Percentiles rank a stretch among this genome's conserved stretches.
These are phyloP conservation scores for Prietella phreatophila DNA, from an alignment of 2,113 vertebrate genomes.

Conservation along the genomic window DNA sequence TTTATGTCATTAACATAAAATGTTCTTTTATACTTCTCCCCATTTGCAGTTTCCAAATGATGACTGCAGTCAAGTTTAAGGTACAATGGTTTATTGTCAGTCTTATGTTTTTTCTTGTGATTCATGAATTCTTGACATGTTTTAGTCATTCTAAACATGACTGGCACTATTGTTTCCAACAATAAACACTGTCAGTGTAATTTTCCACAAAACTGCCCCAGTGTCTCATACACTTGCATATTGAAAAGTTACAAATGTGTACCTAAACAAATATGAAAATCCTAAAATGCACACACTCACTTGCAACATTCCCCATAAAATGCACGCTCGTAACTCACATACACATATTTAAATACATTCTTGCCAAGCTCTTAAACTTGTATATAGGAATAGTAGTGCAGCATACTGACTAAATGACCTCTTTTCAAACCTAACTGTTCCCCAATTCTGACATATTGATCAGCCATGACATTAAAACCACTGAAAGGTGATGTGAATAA, in stretches of 20 bases:
- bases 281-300: constrained; percentile 71
- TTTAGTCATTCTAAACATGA: constrained; percentile 68
- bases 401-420: constrained; percentile 10
- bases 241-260: constrained; percentile 70
- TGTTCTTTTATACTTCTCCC: neutral
- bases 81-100: constrained; percentile 67
- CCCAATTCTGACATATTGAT: neutral
- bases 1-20: neutral
- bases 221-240: constrained; percentile 69
- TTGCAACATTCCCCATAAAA: constrained; percentile 48
- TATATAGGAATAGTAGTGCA: constrained; percentile 10
- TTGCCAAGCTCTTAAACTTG: constrained; percentile 32
- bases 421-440: neutral
- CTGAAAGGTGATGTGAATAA: too few species aligned
- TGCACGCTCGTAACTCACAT: constrained; percentile 61
- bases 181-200: constrained; percentile 67
- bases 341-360: constrained; percentile 31
- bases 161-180: constrained; percentile 66
- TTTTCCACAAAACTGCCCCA: constrained; percentile 12
- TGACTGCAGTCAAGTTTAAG: constrained; percentile 30
- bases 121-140: constrained; percentile 72
- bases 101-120: constrained; percentile 69
- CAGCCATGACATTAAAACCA: too few species aligned
- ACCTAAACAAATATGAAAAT: constrained; percentile 66
- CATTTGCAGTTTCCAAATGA: neutral